Evolutionary conservation across 2,797 vertebrate species (phyloP).

Genomic region (Poecilia picta): DNA sequence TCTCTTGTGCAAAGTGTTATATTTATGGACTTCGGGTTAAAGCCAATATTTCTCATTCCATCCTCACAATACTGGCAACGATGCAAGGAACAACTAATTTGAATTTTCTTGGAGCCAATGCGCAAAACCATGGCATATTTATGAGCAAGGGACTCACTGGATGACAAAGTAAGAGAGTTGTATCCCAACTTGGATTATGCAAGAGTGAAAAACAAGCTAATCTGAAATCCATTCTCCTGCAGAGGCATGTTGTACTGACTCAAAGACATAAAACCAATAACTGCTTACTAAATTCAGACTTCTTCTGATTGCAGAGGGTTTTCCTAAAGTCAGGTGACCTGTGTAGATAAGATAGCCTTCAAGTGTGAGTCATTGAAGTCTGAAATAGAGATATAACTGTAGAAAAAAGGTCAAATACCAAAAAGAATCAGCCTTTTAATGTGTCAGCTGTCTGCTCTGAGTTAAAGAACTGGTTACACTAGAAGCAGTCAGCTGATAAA

Average conservation of each 20-base stretch:
- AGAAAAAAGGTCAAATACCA: conserved; percentile 4
- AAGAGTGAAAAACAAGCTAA: conserved; percentile 46
- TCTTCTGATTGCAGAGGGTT: neutral
- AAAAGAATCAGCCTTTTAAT: neutral
- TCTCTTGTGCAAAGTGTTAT: conserved; percentile 4
- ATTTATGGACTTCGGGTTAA: neutral
- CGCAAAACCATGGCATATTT: conserved; percentile 45
- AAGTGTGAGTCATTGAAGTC: neutral
- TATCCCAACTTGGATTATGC: conserved; percentile 35
- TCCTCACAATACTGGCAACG: conserved; percentile 19
- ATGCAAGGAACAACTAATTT: conserved; percentile 9
- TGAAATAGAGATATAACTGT: neutral
- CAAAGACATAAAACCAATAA: neutral
- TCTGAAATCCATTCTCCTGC: conserved; percentile 21
- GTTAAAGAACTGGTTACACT: neutral
- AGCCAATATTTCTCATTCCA: neutral
- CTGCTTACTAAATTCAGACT: neutral
- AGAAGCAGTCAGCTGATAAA: neutral
- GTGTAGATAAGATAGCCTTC: conserved; percentile 1
- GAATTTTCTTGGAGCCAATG: conserved; percentile 38
- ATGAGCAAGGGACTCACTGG: conserved; percentile 23
- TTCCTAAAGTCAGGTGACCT: neutral
- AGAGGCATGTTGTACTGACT: neutral
- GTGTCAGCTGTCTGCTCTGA: neutral
- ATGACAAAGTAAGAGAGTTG: conserved; percentile 30